Conservation (phyloP, 2,797 vertebrate genomes). For the Luscinia luscinia region DNA sequence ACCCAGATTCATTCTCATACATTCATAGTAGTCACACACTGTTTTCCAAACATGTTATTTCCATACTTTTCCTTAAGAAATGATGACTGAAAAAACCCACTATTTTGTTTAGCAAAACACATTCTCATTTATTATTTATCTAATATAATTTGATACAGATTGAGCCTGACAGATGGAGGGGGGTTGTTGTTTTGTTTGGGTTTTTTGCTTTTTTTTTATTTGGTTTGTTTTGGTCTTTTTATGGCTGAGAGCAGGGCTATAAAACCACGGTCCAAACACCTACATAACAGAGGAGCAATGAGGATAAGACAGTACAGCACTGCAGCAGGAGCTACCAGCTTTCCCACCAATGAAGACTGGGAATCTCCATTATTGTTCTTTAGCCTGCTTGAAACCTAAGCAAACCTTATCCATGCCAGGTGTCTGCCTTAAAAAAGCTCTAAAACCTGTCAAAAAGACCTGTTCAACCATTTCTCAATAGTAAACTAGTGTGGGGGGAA, state of each 20-base stretch:
- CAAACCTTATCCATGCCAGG: neutral
- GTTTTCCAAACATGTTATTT: neutral
- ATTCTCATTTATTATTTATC: neutral
- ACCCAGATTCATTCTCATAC: neutral
- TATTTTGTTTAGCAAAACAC: neutral
- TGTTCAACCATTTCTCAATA: neutral
- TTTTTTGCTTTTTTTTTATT: neutral
- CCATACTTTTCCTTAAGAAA: neutral
- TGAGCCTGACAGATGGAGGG: neutral
- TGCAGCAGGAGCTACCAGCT: neutral
- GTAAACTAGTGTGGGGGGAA: neutral
- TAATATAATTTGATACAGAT: neutral
- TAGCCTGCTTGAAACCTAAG: neutral
- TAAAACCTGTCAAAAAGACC: neutral
- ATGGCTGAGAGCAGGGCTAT: neutral
- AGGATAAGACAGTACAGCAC: neutral
- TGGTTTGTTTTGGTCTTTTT: neutral
- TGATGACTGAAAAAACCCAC: rapidly evolving
- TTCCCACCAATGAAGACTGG: neutral
- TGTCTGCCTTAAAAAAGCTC: neutral
- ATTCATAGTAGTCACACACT: neutral
- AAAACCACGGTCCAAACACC: neutral
- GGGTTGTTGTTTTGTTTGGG: neutral
- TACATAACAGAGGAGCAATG: neutral
- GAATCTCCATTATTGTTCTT: neutral